These are phyloP conservation scores for Eubasilissa regina DNA, from an alignment of 1,140 invertebrate species.

Conservation along the genomic window DNA sequence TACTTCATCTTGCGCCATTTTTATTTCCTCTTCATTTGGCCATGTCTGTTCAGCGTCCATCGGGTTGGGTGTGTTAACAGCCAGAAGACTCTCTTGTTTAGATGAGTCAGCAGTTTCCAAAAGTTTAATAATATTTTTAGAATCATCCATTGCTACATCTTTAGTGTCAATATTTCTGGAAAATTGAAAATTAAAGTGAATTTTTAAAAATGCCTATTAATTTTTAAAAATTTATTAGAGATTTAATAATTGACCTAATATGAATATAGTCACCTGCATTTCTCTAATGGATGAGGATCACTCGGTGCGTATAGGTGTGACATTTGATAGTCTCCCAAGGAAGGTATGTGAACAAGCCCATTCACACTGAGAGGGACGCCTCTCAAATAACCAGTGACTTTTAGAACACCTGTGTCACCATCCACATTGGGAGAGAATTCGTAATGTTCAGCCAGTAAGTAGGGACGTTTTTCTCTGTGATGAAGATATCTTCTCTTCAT, in stretches of 20 bases:
- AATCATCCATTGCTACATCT: conserved; percentile 63
- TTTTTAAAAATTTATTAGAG: not conserved
- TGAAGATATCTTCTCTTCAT: conserved; percentile 84
- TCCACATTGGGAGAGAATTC: conserved; percentile 77
- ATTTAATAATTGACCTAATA: not conserved
- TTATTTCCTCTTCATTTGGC: conserved; percentile 93
- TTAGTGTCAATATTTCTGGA: conserved; percentile 57
- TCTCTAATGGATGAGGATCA: conserved; percentile 84
- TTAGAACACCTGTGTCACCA: conserved; percentile 80
- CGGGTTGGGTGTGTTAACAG: conserved; percentile 88
- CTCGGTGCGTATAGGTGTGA: conserved; percentile 81
- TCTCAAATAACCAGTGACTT: conserved; percentile 89
- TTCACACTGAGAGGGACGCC: conserved; percentile 89
- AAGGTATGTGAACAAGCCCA: conserved; percentile 90
- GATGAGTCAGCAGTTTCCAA: conserved; percentile 78
- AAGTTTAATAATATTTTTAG: conserved; percentile 66
- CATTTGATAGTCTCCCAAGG: conserved; percentile 95
- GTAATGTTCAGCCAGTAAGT: conserved; percentile 86
- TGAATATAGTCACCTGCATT: conserved; percentile 63
- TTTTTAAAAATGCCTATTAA: not conserved
- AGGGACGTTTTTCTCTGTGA: conserved; percentile 84
- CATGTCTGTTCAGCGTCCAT: conserved; percentile 98
- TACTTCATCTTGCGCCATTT: conserved; percentile 78
- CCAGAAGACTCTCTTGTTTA: conserved; percentile 83
- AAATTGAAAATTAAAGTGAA: not conserved